A percentile compares a stretch with the other conserved stretches of the same genome.
Conservation (phyloP, 2,113 vertebrate genomes). For the Atrichornis clamosus region DNA sequence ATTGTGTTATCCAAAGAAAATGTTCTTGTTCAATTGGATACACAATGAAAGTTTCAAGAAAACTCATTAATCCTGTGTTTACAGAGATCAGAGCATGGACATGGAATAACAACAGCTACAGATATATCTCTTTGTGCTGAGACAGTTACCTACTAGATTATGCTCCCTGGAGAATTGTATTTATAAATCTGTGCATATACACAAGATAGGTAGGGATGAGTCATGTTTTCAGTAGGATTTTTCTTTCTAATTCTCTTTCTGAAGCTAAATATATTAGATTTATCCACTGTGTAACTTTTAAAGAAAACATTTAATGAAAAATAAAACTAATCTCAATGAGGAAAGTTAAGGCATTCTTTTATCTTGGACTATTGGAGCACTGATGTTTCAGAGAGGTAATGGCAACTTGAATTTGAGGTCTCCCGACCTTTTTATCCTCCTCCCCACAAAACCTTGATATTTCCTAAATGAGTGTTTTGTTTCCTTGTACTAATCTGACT, state of each 20-base stretch:
- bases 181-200: not conserved
- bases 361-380: fast-evolving
- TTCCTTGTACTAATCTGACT: not conserved
- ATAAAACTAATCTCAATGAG: not conserved
- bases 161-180: not conserved
- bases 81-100: not conserved
- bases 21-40: conserved; percentile 28
- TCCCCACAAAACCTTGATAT: not conserved
- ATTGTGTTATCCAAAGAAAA: conserved; percentile 47
- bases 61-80: conserved; percentile 26
- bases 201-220: not conserved
- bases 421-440: not conserved
- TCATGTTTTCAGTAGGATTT: not conserved
- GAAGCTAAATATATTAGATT: not conserved
- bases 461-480: not conserved
- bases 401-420: not conserved
- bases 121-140: not conserved
- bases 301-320: not conserved
- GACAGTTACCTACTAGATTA: not conserved
- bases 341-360: not conserved
- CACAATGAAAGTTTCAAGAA: conserved; percentile 31
- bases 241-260: not conserved
- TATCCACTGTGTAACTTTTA: not conserved
- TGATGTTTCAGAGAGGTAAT: not conserved
- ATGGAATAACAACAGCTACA: not conserved